Evolutionary conservation across 1,140 invertebrate species (phyloP).

Genomic region (Pogonomyrmex barbatus): DNA sequence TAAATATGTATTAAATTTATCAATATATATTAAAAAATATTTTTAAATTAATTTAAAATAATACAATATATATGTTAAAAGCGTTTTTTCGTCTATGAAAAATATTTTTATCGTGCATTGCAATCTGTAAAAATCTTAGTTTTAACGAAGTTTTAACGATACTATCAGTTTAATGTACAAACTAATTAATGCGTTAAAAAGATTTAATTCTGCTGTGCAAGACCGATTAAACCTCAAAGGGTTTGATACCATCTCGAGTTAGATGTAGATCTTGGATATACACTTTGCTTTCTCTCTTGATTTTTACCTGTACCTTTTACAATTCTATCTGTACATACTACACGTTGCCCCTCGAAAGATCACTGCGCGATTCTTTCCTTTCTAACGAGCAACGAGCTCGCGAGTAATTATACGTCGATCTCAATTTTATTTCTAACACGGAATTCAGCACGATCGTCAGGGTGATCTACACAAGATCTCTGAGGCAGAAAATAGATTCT

Average conservation of each 20-base stretch:
- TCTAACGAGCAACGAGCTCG: slow-evolving; percentile 63
- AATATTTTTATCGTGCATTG: background rate
- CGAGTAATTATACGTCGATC: slow-evolving; percentile 69
- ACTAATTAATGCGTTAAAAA: slow-evolving; percentile 5
- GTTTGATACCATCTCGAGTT: slow-evolving; percentile 30
- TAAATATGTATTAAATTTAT: no score
- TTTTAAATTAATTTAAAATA: no score
- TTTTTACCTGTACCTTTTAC: background rate
- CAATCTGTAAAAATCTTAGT: slow-evolving; percentile 12
- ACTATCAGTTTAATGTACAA: slow-evolving; percentile 2
- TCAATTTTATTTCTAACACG: slow-evolving; percentile 68
- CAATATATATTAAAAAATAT: no score
- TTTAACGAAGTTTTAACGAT: background rate
- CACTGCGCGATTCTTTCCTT: slow-evolving; percentile 39
- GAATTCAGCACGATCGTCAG: slow-evolving; percentile 23
- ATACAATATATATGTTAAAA: background rate
- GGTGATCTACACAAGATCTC: slow-evolving; percentile 29
- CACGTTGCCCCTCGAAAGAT: slow-evolving; percentile 6
- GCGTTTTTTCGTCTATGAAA: background rate
- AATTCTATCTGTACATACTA: slow-evolving; percentile 9
- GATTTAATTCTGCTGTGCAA: background rate
- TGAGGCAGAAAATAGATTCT: slow-evolving; percentile 37
- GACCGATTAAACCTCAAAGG: background rate
- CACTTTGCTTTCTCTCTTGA: slow-evolving; percentile 52
- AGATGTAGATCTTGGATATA: background rate